These are phyloP conservation scores for Argyra leucocephala DNA, from an alignment of 2,888 invertebrate genomes.

Conservation along the genomic window DNA sequence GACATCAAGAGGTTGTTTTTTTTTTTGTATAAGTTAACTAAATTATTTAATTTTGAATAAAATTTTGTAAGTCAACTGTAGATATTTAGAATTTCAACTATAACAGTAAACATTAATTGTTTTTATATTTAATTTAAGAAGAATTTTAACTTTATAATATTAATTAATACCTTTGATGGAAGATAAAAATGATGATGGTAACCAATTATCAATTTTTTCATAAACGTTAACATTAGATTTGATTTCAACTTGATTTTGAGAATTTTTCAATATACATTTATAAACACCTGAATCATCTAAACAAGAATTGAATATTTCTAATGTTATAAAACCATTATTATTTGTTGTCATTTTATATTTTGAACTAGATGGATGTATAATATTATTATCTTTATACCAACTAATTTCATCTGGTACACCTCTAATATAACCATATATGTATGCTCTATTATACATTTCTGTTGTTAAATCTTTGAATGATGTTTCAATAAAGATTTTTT, in stretches of 20 bases:
- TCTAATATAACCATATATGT: conserved; percentile 67
- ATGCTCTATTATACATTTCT: conserved; percentile 62
- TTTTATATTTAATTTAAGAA: too few species aligned
- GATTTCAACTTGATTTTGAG: conserved; percentile 57
- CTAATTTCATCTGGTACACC: conserved; percentile 60
- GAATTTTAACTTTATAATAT: too few species aligned
- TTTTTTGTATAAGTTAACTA: too few species aligned
- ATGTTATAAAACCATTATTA: conserved; percentile 57
- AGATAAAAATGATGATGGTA: conserved; percentile 34
- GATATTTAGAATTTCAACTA: too few species aligned
- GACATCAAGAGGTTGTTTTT: too few species aligned
- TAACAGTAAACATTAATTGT: too few species aligned
- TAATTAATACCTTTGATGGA: conserved; percentile 36
- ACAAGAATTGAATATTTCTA: conserved; percentile 62
- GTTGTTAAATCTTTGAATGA: conserved; percentile 65
- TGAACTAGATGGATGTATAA: conserved; percentile 43
- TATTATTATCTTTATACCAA: conserved; percentile 63
- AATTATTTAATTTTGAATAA: too few species aligned
- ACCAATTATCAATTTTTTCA: conserved; percentile 34
- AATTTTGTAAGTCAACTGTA: too few species aligned
- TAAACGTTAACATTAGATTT: conserved; percentile 61
- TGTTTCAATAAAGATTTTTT: conserved; percentile 65
- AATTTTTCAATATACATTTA: conserved; percentile 65
- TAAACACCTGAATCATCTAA: conserved; percentile 67
- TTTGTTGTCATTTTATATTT: conserved; percentile 47